phyloP scores from a whole-genome alignment of 2,888 invertebrate species.

The Leucophenga maculata region DNA sequence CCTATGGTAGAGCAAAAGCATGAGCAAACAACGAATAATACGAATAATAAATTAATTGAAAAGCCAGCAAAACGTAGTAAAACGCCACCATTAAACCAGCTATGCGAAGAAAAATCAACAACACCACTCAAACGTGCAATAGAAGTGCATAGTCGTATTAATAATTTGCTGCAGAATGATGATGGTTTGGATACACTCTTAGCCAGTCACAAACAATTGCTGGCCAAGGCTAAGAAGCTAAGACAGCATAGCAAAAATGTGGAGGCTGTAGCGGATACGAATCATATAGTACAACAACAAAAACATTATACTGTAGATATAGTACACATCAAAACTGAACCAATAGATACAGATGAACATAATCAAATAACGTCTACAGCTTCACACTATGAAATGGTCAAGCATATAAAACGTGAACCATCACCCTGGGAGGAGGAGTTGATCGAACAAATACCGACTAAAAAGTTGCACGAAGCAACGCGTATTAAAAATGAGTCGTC shows the following conservation, averaged over 20 bases:
- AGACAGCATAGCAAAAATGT: not conserved
- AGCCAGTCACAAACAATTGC: slow-evolving; percentile 50
- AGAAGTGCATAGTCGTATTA: slow-evolving; percentile 66
- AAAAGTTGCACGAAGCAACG: too few species aligned
- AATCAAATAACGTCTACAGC: too few species aligned
- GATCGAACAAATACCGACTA: not conserved
- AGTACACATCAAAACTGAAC: slow-evolving; percentile 8
- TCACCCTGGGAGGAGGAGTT: slow-evolving; percentile 16
- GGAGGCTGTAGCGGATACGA: not conserved
- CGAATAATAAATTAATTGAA: not conserved
- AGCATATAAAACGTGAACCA: not conserved
- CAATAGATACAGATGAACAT: not conserved
- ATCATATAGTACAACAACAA: not conserved
- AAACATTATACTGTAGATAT: too few species aligned
- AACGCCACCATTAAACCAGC: slow-evolving; percentile 52
- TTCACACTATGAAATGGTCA: too few species aligned
- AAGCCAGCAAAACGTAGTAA: slow-evolving; percentile 42
- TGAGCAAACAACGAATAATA: not conserved
- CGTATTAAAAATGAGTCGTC: not conserved
- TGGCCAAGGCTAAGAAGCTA: slow-evolving; percentile 26
- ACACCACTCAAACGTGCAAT: slow-evolving; percentile 43
- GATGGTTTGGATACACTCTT: slow-evolving; percentile 59
- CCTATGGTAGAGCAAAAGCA: not conserved
- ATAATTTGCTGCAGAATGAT: slow-evolving; percentile 61
- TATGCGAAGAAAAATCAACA: not conserved